phyloP scores from a whole-genome alignment of 1,140 invertebrate species.

The Drosophila erecta region DNA sequence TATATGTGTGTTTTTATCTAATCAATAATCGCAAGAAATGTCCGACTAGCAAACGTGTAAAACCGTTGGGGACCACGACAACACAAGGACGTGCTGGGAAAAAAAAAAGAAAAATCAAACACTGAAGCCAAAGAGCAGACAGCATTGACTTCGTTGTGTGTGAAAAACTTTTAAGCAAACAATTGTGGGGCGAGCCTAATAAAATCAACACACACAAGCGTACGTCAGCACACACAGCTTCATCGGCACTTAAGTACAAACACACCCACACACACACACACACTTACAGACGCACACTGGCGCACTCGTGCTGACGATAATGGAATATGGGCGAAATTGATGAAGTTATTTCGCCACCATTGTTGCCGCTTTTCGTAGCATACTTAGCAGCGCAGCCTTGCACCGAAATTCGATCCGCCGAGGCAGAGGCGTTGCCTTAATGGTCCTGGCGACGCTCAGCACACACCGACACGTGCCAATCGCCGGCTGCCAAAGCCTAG shows the following conservation, averaged over 20 bases:
- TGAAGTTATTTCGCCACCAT: slow-evolving; percentile 48
- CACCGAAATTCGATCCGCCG: slow-evolving; percentile 55
- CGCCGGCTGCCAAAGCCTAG: slow-evolving; percentile 25
- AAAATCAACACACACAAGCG: slow-evolving; percentile 56
- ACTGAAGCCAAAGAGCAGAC: slow-evolving; percentile 35
- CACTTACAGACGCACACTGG: slow-evolving; percentile 17
- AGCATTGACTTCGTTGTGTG: slow-evolving; percentile 50
- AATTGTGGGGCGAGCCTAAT: slow-evolving; percentile 70
- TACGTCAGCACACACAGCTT: not conserved
- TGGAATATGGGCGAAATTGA: slow-evolving; percentile 55
- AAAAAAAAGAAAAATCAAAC: slow-evolving; percentile 52
- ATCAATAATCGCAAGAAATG: slow-evolving; percentile 80
- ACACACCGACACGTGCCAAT: slow-evolving; percentile 41
- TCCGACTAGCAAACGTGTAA: slow-evolving; percentile 81
- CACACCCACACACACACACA: slow-evolving; percentile 22
- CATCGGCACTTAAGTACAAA: slow-evolving; percentile 42
- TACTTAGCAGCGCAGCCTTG: slow-evolving; percentile 41
- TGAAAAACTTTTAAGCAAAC: slow-evolving; percentile 79
- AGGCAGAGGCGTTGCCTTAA: slow-evolving; percentile 53
- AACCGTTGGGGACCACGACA: slow-evolving; percentile 66
- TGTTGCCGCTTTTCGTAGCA: slow-evolving; percentile 26
- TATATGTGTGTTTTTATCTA: slow-evolving; percentile 61
- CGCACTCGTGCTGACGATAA: slow-evolving; percentile 36
- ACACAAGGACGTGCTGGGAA: slow-evolving; percentile 61
- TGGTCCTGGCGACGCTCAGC: slow-evolving; percentile 50